phyloP scores from a whole-genome alignment of 2,888 invertebrate genomes.

The Disparrhopalites patrizii region DNA sequence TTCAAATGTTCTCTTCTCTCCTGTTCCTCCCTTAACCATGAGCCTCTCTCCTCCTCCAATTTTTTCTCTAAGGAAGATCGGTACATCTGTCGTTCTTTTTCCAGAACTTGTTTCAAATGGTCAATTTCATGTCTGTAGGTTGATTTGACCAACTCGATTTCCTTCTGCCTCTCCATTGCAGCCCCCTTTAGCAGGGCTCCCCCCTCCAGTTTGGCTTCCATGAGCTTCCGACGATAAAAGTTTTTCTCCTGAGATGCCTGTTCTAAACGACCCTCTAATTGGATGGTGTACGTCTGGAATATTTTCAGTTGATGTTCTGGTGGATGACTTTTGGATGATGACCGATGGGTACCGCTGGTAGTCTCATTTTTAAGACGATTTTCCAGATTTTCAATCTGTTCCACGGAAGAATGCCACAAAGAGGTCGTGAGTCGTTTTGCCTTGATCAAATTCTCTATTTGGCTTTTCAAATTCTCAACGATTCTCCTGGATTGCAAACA shows the following conservation, averaged over 20 bases:
- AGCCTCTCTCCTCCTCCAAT: slow-evolving; percentile 27
- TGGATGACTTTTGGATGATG: no score
- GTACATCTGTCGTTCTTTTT: slow-evolving; percentile 11
- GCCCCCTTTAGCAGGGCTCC: slow-evolving; percentile 22
- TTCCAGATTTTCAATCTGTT: slow-evolving; percentile 30
- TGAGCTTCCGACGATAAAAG: slow-evolving; percentile 26
- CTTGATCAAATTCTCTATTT: slow-evolving; percentile 13
- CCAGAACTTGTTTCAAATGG: slow-evolving; percentile 19
- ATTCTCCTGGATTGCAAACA: slow-evolving; percentile 4
- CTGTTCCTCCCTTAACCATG: slow-evolving; percentile 23
- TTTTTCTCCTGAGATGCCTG: slow-evolving; percentile 23
- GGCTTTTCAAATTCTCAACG: slow-evolving; percentile 24
- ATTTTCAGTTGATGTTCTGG: slow-evolving; percentile 23
- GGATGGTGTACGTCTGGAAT: slow-evolving; percentile 18
- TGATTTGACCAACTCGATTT: slow-evolving; percentile 21
- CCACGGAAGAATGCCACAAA: slow-evolving; percentile 26
- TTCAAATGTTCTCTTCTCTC: slow-evolving; percentile 17
- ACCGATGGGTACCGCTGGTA: background rate
- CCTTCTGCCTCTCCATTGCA: slow-evolving; percentile 11
- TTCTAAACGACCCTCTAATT: slow-evolving; percentile 22
- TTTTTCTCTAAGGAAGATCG: slow-evolving; percentile 9
- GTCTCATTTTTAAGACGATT: background rate
- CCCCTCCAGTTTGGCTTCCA: slow-evolving; percentile 30
- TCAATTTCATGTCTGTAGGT: slow-evolving; percentile 30
- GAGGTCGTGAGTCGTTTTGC: slow-evolving; percentile 19